These are phyloP conservation scores for Zootoca vivipara DNA, from an alignment of 2,113 vertebrate species.

Conservation along the genomic window DNA sequence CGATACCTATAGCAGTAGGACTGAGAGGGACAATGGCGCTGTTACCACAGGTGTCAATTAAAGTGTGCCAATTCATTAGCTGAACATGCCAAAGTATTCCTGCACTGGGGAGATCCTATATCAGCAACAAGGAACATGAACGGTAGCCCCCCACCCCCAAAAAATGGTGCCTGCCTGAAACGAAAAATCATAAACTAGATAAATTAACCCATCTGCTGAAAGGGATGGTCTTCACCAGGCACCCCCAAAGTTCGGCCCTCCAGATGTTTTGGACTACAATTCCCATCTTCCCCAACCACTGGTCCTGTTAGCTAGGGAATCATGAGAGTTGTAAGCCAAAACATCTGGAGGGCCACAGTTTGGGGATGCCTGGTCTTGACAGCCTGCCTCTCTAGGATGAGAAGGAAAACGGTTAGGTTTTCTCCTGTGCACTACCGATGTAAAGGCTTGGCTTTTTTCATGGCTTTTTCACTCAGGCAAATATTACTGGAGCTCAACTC, in stretches of 20 bases:
- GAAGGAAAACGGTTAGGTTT: not conserved
- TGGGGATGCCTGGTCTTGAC: too few species aligned
- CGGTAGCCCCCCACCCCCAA: not conserved
- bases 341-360: too few species aligned
- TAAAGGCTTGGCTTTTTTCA: not conserved
- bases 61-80: constrained; percentile 7
- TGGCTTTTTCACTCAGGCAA: not conserved
- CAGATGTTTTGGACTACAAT: too few species aligned
- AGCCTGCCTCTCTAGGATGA: not conserved
- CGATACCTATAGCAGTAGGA: constrained; percentile 97
- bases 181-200: not conserved
- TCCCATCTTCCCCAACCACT: too few species aligned
- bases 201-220: not conserved
- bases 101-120: not conserved
- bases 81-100: not conserved
- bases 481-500: not conserved
- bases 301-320: too few species aligned
- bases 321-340: too few species aligned
- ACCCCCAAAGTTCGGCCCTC: too few species aligned
- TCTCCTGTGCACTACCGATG: not conserved
- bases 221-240: too few species aligned
- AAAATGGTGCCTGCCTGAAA: not conserved
- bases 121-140: not conserved
- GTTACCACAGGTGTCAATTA: constrained; percentile 5
- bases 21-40: constrained; percentile 60